These are phyloP conservation scores for Neopipo cinnamomea DNA, from an alignment of 2,113 vertebrate species.

Conservation along the genomic window DNA sequence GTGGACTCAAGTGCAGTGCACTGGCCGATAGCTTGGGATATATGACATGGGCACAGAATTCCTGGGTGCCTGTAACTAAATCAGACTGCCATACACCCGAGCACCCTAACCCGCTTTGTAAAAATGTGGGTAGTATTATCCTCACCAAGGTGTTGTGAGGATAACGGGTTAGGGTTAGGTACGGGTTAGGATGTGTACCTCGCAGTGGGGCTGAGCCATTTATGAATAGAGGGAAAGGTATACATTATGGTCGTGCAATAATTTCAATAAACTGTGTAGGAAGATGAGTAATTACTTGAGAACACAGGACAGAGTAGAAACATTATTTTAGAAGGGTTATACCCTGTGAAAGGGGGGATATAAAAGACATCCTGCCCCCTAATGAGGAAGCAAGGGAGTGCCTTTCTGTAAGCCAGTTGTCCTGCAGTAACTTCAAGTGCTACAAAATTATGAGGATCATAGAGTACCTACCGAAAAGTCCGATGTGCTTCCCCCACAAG, in stretches of 20 bases:
- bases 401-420: not conserved
- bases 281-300: not conserved
- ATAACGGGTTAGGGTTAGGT: too few species aligned
- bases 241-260: not conserved
- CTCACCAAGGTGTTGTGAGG: not conserved
- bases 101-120: not conserved
- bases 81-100: not conserved
- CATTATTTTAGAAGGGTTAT: not conserved
- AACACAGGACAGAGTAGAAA: not conserved
- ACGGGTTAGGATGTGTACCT: not conserved
- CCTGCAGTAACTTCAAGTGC: not conserved
- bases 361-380: not conserved
- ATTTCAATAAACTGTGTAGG: fast-evolving
- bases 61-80: not conserved
- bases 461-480: fast-evolving
- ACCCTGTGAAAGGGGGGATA: not conserved
- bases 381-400: not conserved
- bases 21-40: not conserved
- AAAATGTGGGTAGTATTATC: not conserved
- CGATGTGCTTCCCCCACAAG: fast-evolving
- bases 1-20: not conserved
- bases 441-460: not conserved
- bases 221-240: not conserved
- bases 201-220: not conserved
- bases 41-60: not conserved